phyloP scores from a whole-genome alignment of 2,797 vertebrate species.

The Chiloscyllium punctatum region DNA sequence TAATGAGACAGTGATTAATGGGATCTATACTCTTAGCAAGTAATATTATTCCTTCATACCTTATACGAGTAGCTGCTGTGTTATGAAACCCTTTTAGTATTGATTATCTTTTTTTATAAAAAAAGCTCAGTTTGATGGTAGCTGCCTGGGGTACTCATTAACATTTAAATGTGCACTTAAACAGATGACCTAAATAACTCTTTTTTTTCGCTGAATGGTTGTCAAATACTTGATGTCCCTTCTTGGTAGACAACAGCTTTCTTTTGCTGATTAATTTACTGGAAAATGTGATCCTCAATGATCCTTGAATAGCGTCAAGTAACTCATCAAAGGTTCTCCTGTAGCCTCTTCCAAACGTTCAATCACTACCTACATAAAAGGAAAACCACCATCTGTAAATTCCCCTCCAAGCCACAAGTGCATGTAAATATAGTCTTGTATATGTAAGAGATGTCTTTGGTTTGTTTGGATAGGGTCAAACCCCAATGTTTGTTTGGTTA shows the following conservation, averaged over 20 bases:
- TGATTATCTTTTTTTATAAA: neutral
- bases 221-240: neutral
- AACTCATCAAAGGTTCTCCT: too few relatives aligned
- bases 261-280: conserved; percentile 1
- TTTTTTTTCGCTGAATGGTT: neutral
- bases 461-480: too few relatives aligned
- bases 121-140: neutral
- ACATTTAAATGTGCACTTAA: neutral
- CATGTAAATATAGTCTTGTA: too few relatives aligned
- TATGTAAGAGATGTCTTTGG: too few relatives aligned
- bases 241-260: neutral
- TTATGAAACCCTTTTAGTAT: neutral
- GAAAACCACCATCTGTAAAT: too few relatives aligned
- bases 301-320: neutral
- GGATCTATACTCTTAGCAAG: neutral
- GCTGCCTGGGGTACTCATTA: neutral
- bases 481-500: too few relatives aligned
- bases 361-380: too few relatives aligned
- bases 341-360: too few relatives aligned
- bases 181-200: neutral
- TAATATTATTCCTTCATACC: neutral
- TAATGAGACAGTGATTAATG: neutral
- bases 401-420: too few relatives aligned
- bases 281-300: neutral
- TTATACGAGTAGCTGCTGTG: neutral